Evolutionary conservation across 2,888 invertebrate species (phyloP), one percentile per base, ranked within the genome.

Genomic region (Andrena bicolor): DNA sequence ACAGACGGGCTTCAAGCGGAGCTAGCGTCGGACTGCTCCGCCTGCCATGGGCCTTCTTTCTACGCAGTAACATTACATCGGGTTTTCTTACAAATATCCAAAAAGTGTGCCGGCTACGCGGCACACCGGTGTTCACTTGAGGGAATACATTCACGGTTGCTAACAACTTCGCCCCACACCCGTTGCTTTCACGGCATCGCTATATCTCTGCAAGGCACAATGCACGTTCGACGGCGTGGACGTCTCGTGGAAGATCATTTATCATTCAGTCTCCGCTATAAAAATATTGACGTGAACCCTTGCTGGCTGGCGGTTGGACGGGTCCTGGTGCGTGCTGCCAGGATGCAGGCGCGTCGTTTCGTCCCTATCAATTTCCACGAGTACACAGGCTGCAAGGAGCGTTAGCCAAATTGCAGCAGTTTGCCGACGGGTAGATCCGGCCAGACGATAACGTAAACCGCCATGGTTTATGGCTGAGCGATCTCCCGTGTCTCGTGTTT

Each of bases 391-490:
- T 76, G 80, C 80, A 84, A 88, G 85, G 81, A 83, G 75, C 88
- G 86, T 83, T 89, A 89, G 89, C 90, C 90, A 91, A 91, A 92
- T 92, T 91, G 91, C 90, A 90, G 91, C 88, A 90, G 89, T 90
- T 91, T 86, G 88, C 88, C 90, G 89, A 89, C 89, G 90, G 91
- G 89, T 83, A 92, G 91, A 92, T 92, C 88, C 90, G 89, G 86
- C 89, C 79, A 88, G 89, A 86, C 90, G 92, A 92, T 92, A 92
- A 92, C 91, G 90, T 87, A 91, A 91, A 92, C 92, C 92, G 83
- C 90, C 84, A 90, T 92, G 91, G 92, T 92, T 92, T 92, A 92
- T 92, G 90, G 90, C 86, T 88, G 89, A 87, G 88, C 89, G 90
- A 89, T 88, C 89, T 86, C 89, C 89, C 83, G 80, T 81, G 81